Conservation (phyloP, 1,140 invertebrate species). For the Cardiocondyla obscurior region DNA sequence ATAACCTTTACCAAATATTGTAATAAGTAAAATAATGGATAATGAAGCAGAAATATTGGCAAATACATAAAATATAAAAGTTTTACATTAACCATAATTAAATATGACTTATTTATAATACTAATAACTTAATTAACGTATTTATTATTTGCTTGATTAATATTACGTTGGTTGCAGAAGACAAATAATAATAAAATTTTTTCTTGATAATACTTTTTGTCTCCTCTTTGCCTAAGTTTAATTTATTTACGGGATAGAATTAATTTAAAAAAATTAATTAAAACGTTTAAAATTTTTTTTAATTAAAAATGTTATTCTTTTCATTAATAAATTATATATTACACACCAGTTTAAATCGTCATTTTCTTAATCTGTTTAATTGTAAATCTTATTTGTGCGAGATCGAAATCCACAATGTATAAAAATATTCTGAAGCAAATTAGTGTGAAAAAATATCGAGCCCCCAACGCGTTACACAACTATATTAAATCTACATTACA, state of each 20-base stretch:
- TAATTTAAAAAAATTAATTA: constrained; percentile 1
- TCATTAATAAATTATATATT: neutral
- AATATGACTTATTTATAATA: constrained; percentile 7
- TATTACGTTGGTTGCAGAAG: neutral
- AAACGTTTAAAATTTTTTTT: too few relatives aligned
- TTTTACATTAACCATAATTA: neutral
- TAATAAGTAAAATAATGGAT: neutral
- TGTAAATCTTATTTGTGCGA: constrained; percentile 25
- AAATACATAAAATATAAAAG: neutral
- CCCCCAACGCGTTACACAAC: neutral
- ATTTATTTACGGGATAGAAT: neutral
- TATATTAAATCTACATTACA: neutral
- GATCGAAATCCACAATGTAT: neutral
- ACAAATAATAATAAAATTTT: neutral
- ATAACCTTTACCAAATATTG: neutral
- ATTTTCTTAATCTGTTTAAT: neutral
- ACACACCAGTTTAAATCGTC: neutral
- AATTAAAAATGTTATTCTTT: neutral
- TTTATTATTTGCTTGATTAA: neutral
- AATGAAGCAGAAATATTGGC: neutral
- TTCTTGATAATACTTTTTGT: neutral
- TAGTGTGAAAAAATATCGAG: neutral
- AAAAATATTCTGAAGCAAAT: neutral
- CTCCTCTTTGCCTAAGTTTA: neutral
- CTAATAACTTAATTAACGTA: neutral